phyloP scores from a whole-genome alignment of 2,797 vertebrate genomes.

The Sternarchorhynchus goeldii region DNA sequence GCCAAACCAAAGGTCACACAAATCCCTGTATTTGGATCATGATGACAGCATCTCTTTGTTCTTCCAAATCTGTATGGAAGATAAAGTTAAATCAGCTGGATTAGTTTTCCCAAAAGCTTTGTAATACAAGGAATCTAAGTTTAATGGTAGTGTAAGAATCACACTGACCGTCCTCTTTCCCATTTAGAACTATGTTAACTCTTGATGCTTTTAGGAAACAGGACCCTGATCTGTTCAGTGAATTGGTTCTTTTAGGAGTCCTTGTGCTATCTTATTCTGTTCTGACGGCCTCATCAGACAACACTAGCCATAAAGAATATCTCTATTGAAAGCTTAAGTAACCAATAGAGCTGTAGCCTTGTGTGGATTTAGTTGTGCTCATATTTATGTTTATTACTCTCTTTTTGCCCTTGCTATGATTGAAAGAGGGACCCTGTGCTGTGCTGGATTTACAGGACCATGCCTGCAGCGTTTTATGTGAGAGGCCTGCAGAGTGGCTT shows the following conservation, averaged over 20 bases:
- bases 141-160: too few relatives aligned
- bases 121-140: too few relatives aligned
- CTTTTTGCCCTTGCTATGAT: slow-evolving; percentile 15
- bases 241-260: not conserved
- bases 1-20: not conserved
- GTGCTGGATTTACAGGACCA: slow-evolving; percentile 5
- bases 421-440: slow-evolving; percentile 1
- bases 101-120: not conserved
- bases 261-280: not conserved
- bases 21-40: not conserved
- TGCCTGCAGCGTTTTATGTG: slow-evolving; percentile 8
- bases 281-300: not conserved
- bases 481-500: slow-evolving; percentile 21
- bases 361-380: slow-evolving; percentile 1
- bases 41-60: not conserved
- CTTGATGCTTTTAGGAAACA: too few relatives aligned
- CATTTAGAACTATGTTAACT: too few relatives aligned
- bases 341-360: not conserved
- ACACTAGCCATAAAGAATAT: not conserved
- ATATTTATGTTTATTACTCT: slow-evolving; percentile 6
- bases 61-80: not conserved
- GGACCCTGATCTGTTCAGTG: too few relatives aligned
- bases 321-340: not conserved
- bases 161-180: too few relatives aligned
- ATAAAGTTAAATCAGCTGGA: not conserved